Base-by-base conservation (phyloP, 2,113 vertebrate species). In the Thunnus thynnus region DNA sequence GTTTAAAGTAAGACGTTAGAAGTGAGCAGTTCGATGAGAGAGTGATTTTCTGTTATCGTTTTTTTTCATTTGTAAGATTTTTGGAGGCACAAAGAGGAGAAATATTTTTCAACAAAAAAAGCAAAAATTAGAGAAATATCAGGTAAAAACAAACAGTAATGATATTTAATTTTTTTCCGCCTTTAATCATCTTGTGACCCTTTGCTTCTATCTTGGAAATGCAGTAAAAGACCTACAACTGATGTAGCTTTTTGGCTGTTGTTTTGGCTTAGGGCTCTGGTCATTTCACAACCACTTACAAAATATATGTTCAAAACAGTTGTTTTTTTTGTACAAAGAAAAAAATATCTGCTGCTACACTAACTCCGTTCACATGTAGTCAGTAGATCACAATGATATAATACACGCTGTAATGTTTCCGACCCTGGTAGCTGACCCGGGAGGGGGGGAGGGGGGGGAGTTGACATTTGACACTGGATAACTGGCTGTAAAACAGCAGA, bases 401-500 rank as follows among this genome's bases (percentile, higher is more conserved):
- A 65, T 48, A 66, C 11, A 47, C 14, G 22, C 55, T 22, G 55
- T 27, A 10, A 13, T 13, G 58, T 73, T 69, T 65, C 16, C 12
- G 44, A 13, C 58, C 47, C 47, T 56, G 48, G 36, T 30, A 66
- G 48, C 55, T 20, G 54, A 85, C 62, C 41, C 11, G 41, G 8
- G 50, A 17, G 52, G 65, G 69, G 72, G 73, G 69, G 72, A 55
- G 25, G 46, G 47, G 32, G 47, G 44, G 60, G 22, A n/a, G 41
- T 25, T 74, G 76, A 71, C 78, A 78, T 80, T 56, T 79, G 72
- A 81, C 70, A 68, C 57, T 51, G 36, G 13, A 82, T 54, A 44
- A 68, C 50, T 13, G 2, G 27, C 44, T 73, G 63, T 71, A 54
- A 85, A 83, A 76, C 65, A 68, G 17, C 13, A 47, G 67, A 76